Percentiles rank a stretch among this genome's conserved stretches.
Conservation (phyloP, 92 coral and sea anemone genomes). For the Porites divaricata region DNA sequence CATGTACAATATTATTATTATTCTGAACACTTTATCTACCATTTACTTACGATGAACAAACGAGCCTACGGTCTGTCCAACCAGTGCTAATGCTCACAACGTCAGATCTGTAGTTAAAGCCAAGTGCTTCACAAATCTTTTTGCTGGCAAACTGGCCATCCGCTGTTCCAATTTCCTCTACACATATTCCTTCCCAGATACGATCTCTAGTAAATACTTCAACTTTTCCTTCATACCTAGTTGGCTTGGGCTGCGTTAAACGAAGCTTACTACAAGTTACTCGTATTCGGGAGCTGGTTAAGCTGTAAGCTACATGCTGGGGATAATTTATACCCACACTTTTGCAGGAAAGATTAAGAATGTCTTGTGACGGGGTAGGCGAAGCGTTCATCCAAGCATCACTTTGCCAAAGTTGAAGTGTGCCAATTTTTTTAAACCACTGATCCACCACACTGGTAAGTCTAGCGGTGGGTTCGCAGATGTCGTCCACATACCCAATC, state of each 20-base stretch:
- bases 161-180: background rate
- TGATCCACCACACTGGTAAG: background rate
- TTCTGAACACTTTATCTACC: background rate
- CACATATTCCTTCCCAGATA: slow-evolving; percentile 33
- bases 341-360: background rate
- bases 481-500: slow-evolving; percentile 38
- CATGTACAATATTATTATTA: too few species aligned
- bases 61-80: slow-evolving; percentile 19
- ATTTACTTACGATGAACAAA: slow-evolving; percentile 29
- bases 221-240: slow-evolving; percentile 36
- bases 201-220: slow-evolving; percentile 13
- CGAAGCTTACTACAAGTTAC: slow-evolving; percentile 32
- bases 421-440: slow-evolving; percentile 15
- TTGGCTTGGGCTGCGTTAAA: slow-evolving; percentile 7
- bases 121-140: slow-evolving; percentile 24
- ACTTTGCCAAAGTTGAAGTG: slow-evolving; percentile 31
- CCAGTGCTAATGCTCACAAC: slow-evolving; percentile 17
- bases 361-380: background rate
- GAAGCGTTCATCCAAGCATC: slow-evolving; percentile 13
- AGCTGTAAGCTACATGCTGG: background rate
- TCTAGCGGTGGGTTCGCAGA: slow-evolving; percentile 12
- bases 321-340: background rate
- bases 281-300: background rate
- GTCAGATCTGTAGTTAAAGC: background rate
- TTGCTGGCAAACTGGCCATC: background rate